A percentile compares a stretch with the other conserved stretches of the same genome.
phyloP scores from a whole-genome alignment of 2,113 vertebrate genomes.

The Tricholaema leucomelas region DNA sequence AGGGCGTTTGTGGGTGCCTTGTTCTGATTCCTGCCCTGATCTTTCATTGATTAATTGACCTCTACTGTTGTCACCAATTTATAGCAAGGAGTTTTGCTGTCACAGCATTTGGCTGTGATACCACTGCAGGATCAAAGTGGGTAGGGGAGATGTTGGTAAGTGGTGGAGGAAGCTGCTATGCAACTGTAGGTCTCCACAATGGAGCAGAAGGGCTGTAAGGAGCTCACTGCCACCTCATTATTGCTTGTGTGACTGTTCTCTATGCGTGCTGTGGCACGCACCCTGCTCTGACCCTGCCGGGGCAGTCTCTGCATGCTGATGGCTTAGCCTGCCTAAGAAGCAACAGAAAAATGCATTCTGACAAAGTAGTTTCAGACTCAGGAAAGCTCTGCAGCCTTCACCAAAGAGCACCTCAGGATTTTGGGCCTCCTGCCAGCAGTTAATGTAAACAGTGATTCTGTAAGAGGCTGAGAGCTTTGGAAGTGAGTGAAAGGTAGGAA shows the following conservation, averaged over 20 bases:
- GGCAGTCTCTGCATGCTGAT: neutral
- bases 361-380: conserved; percentile 22
- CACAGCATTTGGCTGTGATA: conserved; percentile 26
- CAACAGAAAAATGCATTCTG: neutral
- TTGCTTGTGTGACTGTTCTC: conserved; percentile 21
- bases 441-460: neutral
- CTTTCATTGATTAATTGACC: neutral
- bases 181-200: neutral
- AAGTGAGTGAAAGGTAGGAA: neutral
- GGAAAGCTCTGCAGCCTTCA: neutral
- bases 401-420: neutral
- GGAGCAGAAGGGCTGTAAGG: neutral
- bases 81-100: conserved; percentile 10
- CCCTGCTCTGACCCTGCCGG: neutral
- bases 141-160: neutral
- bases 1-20: neutral
- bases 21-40: neutral
- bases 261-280: neutral
- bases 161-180: conserved; percentile 4
- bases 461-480: neutral
- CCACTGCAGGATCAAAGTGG: neutral
- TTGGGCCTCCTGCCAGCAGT: neutral
- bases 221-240: neutral
- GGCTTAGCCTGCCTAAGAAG: neutral
- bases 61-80: neutral